Evolutionary conservation across 2,113 vertebrate species (phyloP).

Genomic region (Trichomycterus rosablanca): DNA sequence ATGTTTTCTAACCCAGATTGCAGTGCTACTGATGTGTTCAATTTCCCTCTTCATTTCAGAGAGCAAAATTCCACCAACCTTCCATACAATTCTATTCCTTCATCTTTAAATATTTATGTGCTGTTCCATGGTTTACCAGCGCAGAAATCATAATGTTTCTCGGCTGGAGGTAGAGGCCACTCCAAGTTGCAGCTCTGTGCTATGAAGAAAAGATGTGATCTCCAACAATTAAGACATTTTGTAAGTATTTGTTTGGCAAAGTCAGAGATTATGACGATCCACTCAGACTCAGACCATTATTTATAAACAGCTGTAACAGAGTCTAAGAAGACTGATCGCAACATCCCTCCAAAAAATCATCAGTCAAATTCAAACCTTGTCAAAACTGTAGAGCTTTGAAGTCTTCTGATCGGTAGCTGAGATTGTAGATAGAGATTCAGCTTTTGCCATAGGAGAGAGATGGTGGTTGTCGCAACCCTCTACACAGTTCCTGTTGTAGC

Average conservation of each 20-base stretch:
- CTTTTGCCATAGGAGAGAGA: slow-evolving; percentile 24
- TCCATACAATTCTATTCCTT: neutral
- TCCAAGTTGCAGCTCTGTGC: slow-evolving; percentile 31
- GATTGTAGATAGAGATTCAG: slow-evolving; percentile 19
- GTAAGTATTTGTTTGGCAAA: slow-evolving; percentile 23
- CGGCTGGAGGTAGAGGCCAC: slow-evolving; percentile 20
- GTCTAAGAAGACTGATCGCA: neutral
- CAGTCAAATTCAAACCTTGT: neutral
- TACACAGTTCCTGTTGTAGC: slow-evolving; percentile 16
- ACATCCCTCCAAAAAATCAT: neutral
- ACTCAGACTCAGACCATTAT: neutral
- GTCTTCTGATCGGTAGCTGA: slow-evolving; percentile 28
- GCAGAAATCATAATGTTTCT: neutral
- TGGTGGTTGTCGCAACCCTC: neutral
- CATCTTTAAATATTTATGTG: slow-evolving; percentile 21
- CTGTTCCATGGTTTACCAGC: slow-evolving; percentile 23
- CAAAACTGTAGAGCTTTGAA: slow-evolving; percentile 12
- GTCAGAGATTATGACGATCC: slow-evolving; percentile 20
- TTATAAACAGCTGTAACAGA: neutral
- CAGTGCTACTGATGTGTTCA: no score
- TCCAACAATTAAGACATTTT: slow-evolving; percentile 26
- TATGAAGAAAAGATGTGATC: slow-evolving; percentile 35
- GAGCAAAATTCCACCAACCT: neutral
- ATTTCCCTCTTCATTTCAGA: no score
- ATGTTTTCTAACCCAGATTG: no score